phyloP scores from a whole-genome alignment of 2,113 vertebrate genomes.

The Coryphaenoides rupestris region DNA sequence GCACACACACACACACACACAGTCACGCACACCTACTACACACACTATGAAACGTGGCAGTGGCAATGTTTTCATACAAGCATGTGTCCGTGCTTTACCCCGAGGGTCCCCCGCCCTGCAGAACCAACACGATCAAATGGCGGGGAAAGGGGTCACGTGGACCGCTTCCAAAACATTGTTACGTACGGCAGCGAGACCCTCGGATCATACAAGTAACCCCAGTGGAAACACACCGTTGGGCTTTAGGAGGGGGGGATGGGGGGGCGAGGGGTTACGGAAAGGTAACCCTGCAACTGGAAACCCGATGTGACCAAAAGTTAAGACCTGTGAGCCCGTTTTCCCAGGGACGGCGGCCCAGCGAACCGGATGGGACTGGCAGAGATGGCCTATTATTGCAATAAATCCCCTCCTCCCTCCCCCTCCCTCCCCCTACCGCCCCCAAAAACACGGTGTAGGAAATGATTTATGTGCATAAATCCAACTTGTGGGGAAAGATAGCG shows the following conservation, averaged over 20 bases:
- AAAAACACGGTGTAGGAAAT: constrained; percentile 74
- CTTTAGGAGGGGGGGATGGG: constrained; percentile 57
- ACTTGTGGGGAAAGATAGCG: constrained; percentile 60
- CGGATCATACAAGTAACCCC: constrained; percentile 58
- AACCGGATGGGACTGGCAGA: constrained; percentile 73
- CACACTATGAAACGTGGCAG: constrained; percentile 58
- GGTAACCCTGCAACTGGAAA: constrained; percentile 63
- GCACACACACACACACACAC: constrained; percentile 29
- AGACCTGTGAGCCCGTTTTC: constrained; percentile 65
- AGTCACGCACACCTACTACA: constrained; percentile 33
- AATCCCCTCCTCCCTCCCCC: constrained; percentile 53
- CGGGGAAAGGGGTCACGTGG: constrained; percentile 48
- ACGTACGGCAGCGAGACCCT: constrained; percentile 36
- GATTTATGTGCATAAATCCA: constrained; percentile 73
- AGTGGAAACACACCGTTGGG: constrained; percentile 58
- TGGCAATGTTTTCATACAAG: constrained; percentile 62
- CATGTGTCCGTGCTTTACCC: constrained; percentile 52
- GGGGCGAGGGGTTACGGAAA: constrained; percentile 62
- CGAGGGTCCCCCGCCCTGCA: constrained; percentile 62
- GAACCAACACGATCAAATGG: constrained; percentile 68
- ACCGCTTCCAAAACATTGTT: constrained; percentile 61
- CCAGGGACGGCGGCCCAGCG: constrained; percentile 50
- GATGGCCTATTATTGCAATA: constrained; percentile 71
- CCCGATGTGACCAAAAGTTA: constrained; percentile 68
- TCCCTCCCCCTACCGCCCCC: no score